Conservation (phyloP, 2,888 invertebrate species). For the Trachelus stipa region DNA sequence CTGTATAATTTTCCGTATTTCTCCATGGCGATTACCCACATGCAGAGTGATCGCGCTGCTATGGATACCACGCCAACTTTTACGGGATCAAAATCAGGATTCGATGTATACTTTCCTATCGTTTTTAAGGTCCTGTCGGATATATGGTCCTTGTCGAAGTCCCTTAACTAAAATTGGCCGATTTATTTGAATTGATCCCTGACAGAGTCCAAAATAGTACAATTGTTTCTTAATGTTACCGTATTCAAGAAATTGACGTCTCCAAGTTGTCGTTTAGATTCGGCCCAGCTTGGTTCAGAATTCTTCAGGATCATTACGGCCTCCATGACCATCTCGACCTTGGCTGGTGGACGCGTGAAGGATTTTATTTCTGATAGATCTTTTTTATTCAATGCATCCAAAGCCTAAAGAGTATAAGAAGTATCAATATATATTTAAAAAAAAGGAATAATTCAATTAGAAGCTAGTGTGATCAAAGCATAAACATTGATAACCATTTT, state of each 20-base stretch:
- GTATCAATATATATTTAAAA: conserved; percentile 1
- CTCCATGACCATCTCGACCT: conserved; percentile 91
- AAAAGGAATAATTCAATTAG: neutral
- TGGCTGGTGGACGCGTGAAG: conserved; percentile 86
- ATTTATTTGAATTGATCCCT: neutral
- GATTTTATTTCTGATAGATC: conserved; percentile 92
- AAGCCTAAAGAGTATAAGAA: conserved; percentile 67
- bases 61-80: conserved; percentile 86
- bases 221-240: conserved; percentile 40
- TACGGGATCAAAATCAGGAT: conserved; percentile 88
- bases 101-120: conserved; percentile 81
- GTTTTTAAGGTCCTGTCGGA: conserved; percentile 84
- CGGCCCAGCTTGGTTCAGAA: conserved; percentile 87
- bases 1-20: conserved; percentile 90
- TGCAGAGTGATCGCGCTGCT: conserved; percentile 88
- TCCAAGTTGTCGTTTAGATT: conserved; percentile 87
- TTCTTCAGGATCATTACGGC: conserved; percentile 86
- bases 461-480: neutral
- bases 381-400: conserved; percentile 85
- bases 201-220: neutral
- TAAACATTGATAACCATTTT: neutral
- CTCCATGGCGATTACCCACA: conserved; percentile 93
- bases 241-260: conserved; percentile 82
- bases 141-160: conserved; percentile 91
- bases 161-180: conserved; percentile 71